These are phyloP conservation scores for Synergus gifuensis DNA, from an alignment of 2,888 invertebrate species.

Conservation along the genomic window DNA sequence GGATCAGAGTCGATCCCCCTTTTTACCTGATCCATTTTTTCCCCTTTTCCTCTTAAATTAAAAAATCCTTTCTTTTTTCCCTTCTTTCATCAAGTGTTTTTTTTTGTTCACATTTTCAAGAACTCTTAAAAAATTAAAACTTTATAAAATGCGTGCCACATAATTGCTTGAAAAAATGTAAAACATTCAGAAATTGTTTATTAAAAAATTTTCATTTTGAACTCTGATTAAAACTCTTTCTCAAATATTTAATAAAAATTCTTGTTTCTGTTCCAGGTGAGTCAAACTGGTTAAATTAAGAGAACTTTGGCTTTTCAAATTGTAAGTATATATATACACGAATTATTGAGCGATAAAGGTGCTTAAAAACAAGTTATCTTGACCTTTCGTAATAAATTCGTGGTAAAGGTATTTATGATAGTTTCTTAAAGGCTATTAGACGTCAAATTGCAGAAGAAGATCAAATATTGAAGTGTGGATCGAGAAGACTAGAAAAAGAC, in stretches of 20 bases:
- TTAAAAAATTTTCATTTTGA: too few relatives aligned
- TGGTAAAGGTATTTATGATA: neutral
- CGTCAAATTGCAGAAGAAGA: constrained; percentile 12
- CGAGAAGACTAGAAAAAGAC: constrained; percentile 50
- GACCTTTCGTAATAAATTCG: neutral
- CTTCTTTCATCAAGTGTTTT: too few relatives aligned
- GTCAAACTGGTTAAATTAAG: constrained; percentile 43
- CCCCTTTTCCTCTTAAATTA: too few relatives aligned
- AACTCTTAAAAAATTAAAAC: too few relatives aligned
- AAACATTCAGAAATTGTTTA: too few relatives aligned
- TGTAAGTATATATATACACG: neutral
- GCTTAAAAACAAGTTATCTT: neutral
- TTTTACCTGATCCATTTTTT: neutral
- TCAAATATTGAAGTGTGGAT: constrained; percentile 47
- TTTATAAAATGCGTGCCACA: too few relatives aligned
- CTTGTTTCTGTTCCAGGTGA: constrained; percentile 64
- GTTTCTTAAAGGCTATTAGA: neutral
- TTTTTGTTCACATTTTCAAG: too few relatives aligned
- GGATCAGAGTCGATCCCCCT: too few relatives aligned
- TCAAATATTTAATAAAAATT: neutral
- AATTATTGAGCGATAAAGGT: too few relatives aligned
- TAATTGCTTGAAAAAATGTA: too few relatives aligned
- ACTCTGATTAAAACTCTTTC: neutral
- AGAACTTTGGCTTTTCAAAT: neutral
- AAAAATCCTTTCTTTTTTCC: too few relatives aligned